phyloP scores from a whole-genome alignment of 2,797 vertebrate genomes.

The Enteromius paludinosus region DNA sequence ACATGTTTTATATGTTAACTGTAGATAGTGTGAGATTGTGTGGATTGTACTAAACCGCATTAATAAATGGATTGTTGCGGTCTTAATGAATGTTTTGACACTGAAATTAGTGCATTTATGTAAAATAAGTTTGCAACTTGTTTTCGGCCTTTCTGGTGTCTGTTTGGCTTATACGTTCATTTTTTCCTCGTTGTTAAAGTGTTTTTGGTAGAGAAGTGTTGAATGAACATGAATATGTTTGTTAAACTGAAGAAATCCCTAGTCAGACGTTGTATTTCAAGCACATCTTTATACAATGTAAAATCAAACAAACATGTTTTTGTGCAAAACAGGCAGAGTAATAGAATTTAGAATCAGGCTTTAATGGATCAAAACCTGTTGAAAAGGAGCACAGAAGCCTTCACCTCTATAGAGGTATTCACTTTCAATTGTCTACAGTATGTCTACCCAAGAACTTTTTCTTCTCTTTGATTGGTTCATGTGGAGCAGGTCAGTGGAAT shows the following conservation, averaged over 20 bases:
- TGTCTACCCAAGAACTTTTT: slow-evolving; percentile 6
- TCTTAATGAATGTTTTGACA: not conserved
- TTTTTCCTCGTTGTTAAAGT: not conserved
- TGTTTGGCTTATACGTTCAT: not conserved
- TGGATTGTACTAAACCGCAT: not conserved
- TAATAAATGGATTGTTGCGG: not conserved
- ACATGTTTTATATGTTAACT: not conserved
- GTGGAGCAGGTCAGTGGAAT: slow-evolving; percentile 14
- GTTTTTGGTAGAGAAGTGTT: not conserved
- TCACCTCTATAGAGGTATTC: not conserved
- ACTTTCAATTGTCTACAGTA: not conserved
- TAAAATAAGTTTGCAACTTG: not conserved
- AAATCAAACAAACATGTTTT: slow-evolving; percentile 7
- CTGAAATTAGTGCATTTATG: not conserved
- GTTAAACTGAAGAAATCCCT: not conserved
- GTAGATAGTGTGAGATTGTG: not conserved
- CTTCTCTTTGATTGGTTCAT: slow-evolving; percentile 28
- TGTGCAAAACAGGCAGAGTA: not conserved
- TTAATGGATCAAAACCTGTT: not conserved
- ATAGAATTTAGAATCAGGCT: not conserved
- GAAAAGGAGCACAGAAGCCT: not conserved
- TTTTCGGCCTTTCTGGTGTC: not conserved
- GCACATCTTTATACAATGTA: not conserved
- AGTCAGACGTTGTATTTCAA: not conserved
- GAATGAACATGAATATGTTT: not conserved